Evolutionary conservation across 2,888 invertebrate species (phyloP), one percentile per base, ranked within the genome.

Genomic region (Exocentrus adspersus): DNA sequence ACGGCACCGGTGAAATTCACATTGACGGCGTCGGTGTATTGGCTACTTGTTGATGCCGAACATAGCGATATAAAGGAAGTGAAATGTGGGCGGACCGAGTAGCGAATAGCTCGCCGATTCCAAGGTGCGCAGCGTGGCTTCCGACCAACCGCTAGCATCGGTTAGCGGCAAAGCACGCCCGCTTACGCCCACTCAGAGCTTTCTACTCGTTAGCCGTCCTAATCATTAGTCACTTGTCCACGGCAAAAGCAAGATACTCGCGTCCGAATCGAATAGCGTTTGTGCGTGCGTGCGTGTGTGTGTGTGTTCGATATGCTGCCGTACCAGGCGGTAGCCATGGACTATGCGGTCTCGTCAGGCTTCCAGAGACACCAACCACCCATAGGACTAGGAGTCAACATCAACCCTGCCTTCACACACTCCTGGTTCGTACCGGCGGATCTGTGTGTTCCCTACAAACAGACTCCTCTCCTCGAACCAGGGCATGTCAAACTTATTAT

Each of bases 391-490:
- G 83, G 83, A 72, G 82, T 86, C 85, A 88, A 85, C 87, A 88
- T 83, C 87, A 89, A 83, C 72, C 90, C 94, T 80, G 91, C 92
- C 80, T 95, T 94, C 88, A 92, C 93, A 83, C 94, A 95, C 89
- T 94, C 94, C 87, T 95, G 95, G 95, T 93, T 94, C 90, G 93
- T 94, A 86, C 91, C 92, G 87, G 92, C 93, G 91, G 93, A 94
- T 88, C 90, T 94, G 87, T 93, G 93, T 90, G 90, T 92, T 89
- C 92, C 93, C 87, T 90, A 89, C 86, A 90, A 90, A 86, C 90
- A 90, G 87, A 81, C 81, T 82, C 89, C 91, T 88, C 90, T 90
- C 88, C 91, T 94, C 87, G 93, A 94, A 89, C 93, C 93, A 88
- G 94, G 94, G 94, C 92, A 92, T 90, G 92, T 91, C 88, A 74